Conservation (phyloP, 2,888 invertebrate genomes). For the Pandemis cinnamomeana region DNA sequence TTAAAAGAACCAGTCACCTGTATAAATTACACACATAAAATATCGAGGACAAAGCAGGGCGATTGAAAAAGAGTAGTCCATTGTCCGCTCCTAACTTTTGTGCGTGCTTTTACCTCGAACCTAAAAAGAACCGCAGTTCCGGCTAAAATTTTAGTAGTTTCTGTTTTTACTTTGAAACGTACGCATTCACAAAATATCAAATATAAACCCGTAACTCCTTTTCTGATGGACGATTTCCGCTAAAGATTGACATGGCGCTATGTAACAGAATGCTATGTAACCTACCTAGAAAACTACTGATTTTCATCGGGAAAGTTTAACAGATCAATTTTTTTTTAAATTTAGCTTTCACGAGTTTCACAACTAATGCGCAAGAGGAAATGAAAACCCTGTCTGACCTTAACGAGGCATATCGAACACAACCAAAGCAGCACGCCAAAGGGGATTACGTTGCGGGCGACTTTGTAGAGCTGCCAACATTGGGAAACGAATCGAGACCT, state of each 20-base stretch:
- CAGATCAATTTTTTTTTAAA: background rate
- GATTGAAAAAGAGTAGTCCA: slow-evolving; percentile 11
- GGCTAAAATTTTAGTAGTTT: slow-evolving; percentile 5
- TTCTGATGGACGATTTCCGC: background rate
- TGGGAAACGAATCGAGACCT: slow-evolving; percentile 23
- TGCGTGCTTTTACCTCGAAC: background rate
- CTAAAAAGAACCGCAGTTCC: background rate
- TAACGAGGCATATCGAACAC: slow-evolving; percentile 35
- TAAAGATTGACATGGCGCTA: background rate
- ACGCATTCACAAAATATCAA: background rate
- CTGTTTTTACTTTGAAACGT: no score
- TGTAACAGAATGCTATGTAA: background rate
- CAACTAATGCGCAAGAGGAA: slow-evolving; percentile 1
- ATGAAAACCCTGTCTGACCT: slow-evolving; percentile 29
- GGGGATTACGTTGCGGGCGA: slow-evolving; percentile 32
- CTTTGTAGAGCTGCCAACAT: slow-evolving; percentile 27
- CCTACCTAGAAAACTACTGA: no score
- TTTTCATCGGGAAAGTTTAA: background rate
- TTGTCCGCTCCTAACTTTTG: slow-evolving; percentile 15
- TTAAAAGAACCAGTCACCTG: slow-evolving; percentile 2
- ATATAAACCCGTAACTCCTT: background rate
- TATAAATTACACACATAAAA: slow-evolving; percentile 18
- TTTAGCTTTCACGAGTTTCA: background rate
- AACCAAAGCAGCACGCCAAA: slow-evolving; percentile 35
- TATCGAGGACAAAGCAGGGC: slow-evolving; percentile 6